Evolutionary conservation across 1,140 invertebrate species (phyloP).

Genomic region (Dreissena polymorpha): DNA sequence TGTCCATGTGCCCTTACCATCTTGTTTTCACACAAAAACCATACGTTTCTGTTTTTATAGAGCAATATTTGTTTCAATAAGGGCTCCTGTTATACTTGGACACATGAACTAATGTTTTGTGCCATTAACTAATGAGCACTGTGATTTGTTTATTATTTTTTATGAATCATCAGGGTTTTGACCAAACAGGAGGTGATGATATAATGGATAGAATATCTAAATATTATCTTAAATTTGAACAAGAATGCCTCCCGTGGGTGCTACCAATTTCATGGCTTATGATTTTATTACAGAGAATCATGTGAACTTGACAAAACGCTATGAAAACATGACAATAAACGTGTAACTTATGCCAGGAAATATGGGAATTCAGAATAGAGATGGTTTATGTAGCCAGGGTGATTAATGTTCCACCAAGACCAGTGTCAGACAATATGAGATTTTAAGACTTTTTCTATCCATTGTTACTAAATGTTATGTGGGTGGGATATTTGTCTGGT

Average conservation of each 20-base stretch:
- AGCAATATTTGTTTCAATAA: too few species aligned
- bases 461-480: too few species aligned
- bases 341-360: conserved; percentile 21
- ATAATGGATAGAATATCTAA: conserved; percentile 52
- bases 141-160: conserved; percentile 7
- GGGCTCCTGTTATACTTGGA: not conserved
- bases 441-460: too few species aligned
- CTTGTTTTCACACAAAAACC: too few species aligned
- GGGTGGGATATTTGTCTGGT: too few species aligned
- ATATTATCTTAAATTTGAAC: conserved; percentile 55
- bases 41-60: too few species aligned
- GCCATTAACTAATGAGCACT: conserved; percentile 1
- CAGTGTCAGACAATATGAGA: too few species aligned
- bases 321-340: conserved; percentile 42
- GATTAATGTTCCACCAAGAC: too few species aligned
- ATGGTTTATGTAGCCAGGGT: too few species aligned
- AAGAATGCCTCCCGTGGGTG: conserved; percentile 23
- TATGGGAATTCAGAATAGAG: conserved; percentile 28
- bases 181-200: conserved; percentile 55
- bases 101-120: conserved; percentile 1
- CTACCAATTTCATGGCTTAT: conserved; percentile 46
- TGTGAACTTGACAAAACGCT: conserved; percentile 29
- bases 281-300: conserved; percentile 50
- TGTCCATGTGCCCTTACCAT: too few species aligned
- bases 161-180: conserved; percentile 31